Conservation (phyloP, 2,113 vertebrate genomes). For the Falco punctatus region DNA sequence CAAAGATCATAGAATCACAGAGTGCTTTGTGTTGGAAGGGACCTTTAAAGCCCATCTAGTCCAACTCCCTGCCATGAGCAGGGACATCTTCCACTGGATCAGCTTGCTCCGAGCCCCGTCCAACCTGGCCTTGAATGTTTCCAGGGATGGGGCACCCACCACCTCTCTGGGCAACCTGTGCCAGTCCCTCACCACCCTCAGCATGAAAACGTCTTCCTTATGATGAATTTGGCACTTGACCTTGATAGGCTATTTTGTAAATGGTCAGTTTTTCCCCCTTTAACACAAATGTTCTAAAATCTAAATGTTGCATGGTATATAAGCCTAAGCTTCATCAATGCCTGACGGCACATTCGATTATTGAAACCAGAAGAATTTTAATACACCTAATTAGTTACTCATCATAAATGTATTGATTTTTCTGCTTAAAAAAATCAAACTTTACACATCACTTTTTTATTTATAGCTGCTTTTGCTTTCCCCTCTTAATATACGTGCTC, state of each 20-base stretch:
- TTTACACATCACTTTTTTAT: not conserved
- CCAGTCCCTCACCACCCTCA: not conserved
- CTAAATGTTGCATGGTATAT: fast-evolving
- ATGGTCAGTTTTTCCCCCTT: fast-evolving
- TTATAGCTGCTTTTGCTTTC: not conserved
- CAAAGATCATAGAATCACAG: not conserved
- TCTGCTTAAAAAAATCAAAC: not conserved
- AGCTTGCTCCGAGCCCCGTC: not conserved
- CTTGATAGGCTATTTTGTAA: not conserved
- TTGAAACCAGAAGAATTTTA: not conserved
- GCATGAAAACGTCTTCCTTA: not conserved
- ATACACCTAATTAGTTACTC: not conserved
- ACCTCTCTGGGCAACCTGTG: not conserved
- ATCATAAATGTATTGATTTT: not conserved
- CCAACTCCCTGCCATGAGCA: not conserved
- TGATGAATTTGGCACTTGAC: not conserved
- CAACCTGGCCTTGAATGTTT: not conserved
- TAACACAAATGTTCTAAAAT: not conserved
- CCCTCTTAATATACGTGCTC: not conserved
- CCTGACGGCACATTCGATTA: not conserved
- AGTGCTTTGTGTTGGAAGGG: not conserved
- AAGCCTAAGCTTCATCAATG: not conserved
- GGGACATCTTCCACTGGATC: not conserved
- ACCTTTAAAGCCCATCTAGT: not conserved
- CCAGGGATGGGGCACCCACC: not conserved